These are phyloP conservation scores for Egretta garzetta DNA, from an alignment of 2,113 vertebrate genomes.

Conservation along the genomic window DNA sequence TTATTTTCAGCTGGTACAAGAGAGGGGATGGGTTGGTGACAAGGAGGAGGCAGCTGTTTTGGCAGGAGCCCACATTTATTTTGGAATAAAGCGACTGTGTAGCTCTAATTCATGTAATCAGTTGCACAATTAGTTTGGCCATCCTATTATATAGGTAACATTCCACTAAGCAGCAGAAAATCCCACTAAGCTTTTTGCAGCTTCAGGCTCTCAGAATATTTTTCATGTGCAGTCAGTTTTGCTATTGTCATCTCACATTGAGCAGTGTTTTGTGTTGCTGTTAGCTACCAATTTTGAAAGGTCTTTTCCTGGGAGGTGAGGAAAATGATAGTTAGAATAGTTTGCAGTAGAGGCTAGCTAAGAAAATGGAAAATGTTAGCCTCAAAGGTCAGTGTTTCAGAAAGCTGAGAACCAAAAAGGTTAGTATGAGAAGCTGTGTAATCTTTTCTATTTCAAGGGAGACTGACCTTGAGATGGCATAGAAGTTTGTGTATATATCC, in stretches of 20 bases:
- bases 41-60: background rate
- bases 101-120: background rate
- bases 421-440: background rate
- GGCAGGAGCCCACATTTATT: background rate
- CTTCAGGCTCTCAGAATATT: background rate
- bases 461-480: background rate
- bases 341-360: background rate
- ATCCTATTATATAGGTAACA: background rate
- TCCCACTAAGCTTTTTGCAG: background rate
- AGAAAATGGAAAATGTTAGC: conserved; percentile 15
- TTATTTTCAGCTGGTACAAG: background rate
- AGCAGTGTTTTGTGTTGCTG: background rate
- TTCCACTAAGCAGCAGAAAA: background rate
- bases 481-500: background rate
- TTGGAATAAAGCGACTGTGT: background rate
- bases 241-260: background rate
- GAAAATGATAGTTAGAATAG: background rate
- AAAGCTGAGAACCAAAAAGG: background rate
- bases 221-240: background rate
- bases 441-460: conserved; percentile 3
- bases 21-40: background rate
- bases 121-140: background rate
- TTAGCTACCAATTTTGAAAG: background rate
- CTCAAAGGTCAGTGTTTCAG: background rate
- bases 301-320: background rate